Conservation (phyloP, 1,140 invertebrate genomes). For the Ganaspis sp. region DNA sequence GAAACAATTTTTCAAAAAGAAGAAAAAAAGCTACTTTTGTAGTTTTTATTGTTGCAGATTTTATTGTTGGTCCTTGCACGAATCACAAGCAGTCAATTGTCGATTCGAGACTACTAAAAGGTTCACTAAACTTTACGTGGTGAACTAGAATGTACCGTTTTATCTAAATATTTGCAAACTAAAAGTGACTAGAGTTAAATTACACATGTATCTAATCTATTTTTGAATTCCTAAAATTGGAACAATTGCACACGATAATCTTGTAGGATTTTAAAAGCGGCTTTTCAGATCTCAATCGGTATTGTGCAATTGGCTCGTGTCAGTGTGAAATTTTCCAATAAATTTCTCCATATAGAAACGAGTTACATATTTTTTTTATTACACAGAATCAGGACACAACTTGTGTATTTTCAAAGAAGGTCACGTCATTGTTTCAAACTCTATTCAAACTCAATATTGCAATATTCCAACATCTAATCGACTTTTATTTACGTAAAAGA, state of each 20-base stretch:
- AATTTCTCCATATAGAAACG: slow-evolving; percentile 43
- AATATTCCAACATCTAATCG: neutral
- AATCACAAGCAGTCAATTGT: neutral
- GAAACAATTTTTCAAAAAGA: too few species aligned
- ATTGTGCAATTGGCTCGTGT: slow-evolving; percentile 76
- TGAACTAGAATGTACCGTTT: neutral
- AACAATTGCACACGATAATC: slow-evolving; percentile 36
- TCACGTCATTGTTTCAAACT: slow-evolving; percentile 38
- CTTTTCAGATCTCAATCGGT: slow-evolving; percentile 53
- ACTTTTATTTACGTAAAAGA: neutral
- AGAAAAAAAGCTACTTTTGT: too few species aligned
- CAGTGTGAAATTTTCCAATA: slow-evolving; percentile 52
- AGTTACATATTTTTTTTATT: neutral
- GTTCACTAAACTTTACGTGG: neutral
- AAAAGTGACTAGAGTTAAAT: neutral
- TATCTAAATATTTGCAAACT: neutral
- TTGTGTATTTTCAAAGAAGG: slow-evolving; percentile 39
- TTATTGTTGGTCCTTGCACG: neutral
- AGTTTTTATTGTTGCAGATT: neutral
- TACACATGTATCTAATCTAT: slow-evolving; percentile 13
- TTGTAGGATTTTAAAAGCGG: neutral
- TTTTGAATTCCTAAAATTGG: slow-evolving; percentile 35
- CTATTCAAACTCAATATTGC: slow-evolving; percentile 24
- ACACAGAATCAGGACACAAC: slow-evolving; percentile 39
- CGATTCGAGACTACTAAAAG: neutral